Evolutionary conservation across 2,888 invertebrate genomes (phyloP).

Genomic region (Tipula unca): DNA sequence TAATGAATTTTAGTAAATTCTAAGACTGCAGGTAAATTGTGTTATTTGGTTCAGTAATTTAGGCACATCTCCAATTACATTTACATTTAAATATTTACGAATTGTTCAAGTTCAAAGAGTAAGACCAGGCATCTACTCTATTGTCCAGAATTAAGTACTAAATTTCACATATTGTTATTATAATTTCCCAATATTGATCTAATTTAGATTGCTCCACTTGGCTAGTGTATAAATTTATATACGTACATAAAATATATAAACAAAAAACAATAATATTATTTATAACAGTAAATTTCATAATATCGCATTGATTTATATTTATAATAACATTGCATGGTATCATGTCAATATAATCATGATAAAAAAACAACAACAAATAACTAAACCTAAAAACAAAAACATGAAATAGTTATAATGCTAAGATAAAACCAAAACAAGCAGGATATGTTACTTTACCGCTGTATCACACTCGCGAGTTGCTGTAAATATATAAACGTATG

Average conservation of each 20-base stretch:
- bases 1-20: no score
- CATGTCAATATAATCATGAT: slow-evolving; percentile 8
- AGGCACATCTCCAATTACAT: no score
- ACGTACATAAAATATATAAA: neutral
- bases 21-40: no score
- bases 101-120: no score
- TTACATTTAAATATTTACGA: no score
- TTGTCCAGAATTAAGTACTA: no score
- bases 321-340: neutral
- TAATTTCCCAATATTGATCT: neutral
- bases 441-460: neutral
- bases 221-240: neutral
- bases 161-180: no score
- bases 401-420: neutral
- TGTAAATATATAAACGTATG: no score
- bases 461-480: neutral
- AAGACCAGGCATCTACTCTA: no score
- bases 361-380: neutral
- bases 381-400: neutral
- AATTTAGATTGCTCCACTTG: neutral
- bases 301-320: neutral
- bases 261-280: neutral
- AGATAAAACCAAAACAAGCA: neutral
- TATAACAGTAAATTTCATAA: neutral
- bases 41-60: no score